These are phyloP conservation scores for Opisthocomus hoazin DNA, from an alignment of 2,113 vertebrate genomes.

Conservation along the genomic window DNA sequence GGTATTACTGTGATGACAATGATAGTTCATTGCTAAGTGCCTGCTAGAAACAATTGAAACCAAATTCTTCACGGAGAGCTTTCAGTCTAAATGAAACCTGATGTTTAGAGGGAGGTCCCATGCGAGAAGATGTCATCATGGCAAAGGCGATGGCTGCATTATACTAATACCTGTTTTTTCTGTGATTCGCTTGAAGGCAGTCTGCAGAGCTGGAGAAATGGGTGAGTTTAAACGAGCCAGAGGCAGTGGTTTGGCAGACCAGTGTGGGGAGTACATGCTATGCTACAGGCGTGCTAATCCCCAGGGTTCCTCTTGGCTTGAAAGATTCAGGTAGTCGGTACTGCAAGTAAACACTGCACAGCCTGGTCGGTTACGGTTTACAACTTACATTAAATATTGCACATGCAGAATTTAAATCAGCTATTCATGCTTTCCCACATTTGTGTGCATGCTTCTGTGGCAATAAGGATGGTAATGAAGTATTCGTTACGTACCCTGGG, in stretches of 20 bases:
- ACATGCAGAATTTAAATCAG: background rate
- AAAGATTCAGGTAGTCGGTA: background rate
- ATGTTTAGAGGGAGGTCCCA: background rate
- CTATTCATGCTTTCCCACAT: rapidly evolving
- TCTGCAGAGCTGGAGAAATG: background rate
- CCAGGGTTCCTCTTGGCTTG: background rate
- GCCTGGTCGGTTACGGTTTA: background rate
- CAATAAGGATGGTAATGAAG: background rate
- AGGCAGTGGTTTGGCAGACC: background rate
- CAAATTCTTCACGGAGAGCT: background rate
- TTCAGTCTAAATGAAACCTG: background rate
- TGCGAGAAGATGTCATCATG: background rate
- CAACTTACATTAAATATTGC: background rate
- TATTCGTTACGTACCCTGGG: background rate
- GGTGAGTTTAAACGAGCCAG: background rate
- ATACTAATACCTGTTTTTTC: background rate
- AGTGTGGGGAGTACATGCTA: rapidly evolving
- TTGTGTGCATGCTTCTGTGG: background rate
- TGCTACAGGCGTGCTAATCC: background rate
- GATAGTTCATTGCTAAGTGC: background rate
- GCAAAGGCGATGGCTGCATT: rapidly evolving
- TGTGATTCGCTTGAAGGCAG: background rate
- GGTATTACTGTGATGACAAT: background rate
- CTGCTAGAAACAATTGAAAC: background rate
- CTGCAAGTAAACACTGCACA: background rate